Evolutionary conservation across 2,888 invertebrate species (phyloP), one percentile per base, ranked within the genome.

Genomic region (Rhamphomyia laevipes): DNA sequence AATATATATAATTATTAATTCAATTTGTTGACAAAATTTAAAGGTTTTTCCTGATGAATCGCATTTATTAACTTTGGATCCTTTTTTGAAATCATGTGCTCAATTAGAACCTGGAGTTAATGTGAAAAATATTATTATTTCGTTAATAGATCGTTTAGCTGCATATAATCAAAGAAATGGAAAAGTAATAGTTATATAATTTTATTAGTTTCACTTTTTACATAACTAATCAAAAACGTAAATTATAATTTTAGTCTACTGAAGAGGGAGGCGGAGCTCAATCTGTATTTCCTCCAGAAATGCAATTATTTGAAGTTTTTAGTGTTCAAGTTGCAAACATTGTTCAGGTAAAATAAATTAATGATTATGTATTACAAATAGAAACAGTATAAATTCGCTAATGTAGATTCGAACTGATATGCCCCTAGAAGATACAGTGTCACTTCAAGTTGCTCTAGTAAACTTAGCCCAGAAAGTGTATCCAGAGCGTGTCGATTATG

Each of bases 11-110:
- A 15, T 13, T 21, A 15, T 33, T 23, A 16, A 15, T 15, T 40
- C 17, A 9, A 33, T 30, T 3, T 40, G 11, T 23, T 31, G 10
- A 23, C 16, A 35, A 42, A 16, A 15, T 37, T 51, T 23, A 11
- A 64, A 81, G 84, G 90, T 95, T 21, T 99, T 99, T 67, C 97
- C 99, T 0, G 99, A 99, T 66, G 99, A 99, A 71, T 97, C 96
- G 70, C 99, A 99, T 73, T 75, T 99, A 62, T 89, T 93, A 59
- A 96, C 96, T 0, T 74, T 99, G 52, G 89, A 88, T 68, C 86
- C 91, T 41, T 99, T 99, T 72, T 76, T 99, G 50, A 89, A 93
- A 70, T 95, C 97, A 0, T 99, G 99, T 67, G 95, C 91, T 0
- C 96, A 99, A 65, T 74, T 99, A 1, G 94, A 97, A 64, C 82